Conservation (phyloP, 2,888 invertebrate species). For the Tipula lateralis region DNA sequence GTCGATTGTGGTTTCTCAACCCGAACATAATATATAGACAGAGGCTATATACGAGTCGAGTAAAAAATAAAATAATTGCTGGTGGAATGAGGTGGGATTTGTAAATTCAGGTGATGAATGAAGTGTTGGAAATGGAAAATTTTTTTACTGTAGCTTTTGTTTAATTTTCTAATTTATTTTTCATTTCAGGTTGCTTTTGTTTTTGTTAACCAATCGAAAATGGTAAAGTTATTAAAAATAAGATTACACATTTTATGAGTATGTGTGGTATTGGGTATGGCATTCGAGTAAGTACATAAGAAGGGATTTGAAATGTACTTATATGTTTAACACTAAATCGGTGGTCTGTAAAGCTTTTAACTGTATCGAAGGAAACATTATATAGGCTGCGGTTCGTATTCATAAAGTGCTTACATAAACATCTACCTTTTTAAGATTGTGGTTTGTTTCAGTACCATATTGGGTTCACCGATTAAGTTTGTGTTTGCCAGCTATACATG, state of each 20-base stretch:
- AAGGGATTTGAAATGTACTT: too few relatives aligned
- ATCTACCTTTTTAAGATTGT: too few relatives aligned
- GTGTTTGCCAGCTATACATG: too few relatives aligned
- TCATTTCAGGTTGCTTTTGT: background rate
- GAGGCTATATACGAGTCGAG: background rate
- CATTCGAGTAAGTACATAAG: background rate
- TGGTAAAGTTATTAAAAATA: background rate
- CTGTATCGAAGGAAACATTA: too few relatives aligned
- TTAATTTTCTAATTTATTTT: background rate
- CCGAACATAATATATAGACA: background rate
- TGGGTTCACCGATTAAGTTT: too few relatives aligned
- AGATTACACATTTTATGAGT: background rate
- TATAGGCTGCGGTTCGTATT: too few relatives aligned
- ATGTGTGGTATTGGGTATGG: too few relatives aligned
- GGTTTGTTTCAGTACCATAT: too few relatives aligned
- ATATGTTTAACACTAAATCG: too few relatives aligned
- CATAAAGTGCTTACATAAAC: too few relatives aligned
- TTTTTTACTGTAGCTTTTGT: background rate
- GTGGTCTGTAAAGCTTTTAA: too few relatives aligned
- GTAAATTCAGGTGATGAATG: background rate
- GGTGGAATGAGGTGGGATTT: background rate
- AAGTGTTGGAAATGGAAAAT: conserved; percentile 3
- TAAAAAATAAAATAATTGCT: background rate
- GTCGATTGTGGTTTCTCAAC: background rate
- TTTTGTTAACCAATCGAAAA: background rate